Evolutionary conservation across 2,888 invertebrate species (phyloP).

Genomic region (Drosophila lacicola): DNA sequence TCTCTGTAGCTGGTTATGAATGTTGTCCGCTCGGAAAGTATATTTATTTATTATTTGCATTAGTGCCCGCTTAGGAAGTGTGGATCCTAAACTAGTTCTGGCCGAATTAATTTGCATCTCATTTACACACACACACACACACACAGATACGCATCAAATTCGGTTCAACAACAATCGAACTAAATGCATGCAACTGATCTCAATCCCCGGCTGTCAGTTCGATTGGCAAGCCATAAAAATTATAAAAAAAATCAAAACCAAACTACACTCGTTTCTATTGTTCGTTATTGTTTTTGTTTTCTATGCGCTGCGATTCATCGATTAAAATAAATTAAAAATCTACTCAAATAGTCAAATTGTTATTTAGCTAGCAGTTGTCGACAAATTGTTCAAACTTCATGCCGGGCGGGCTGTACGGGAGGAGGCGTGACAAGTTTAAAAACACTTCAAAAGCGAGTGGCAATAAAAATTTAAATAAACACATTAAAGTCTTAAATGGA

Average conservation of each 20-base stretch:
- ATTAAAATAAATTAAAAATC: conserved; percentile 2
- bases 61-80: conserved; percentile 55
- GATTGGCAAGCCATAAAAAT: conserved; percentile 5
- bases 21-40: conserved; percentile 27
- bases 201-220: conserved; percentile 5
- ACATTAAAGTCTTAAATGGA: conserved; percentile 39
- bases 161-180: conserved; percentile 20
- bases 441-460: conserved; percentile 27
- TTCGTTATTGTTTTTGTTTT: conserved; percentile 10
- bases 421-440: conserved; percentile 31
- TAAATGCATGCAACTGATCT: conserved; percentile 21
- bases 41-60: conserved; percentile 68
- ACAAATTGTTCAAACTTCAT: conserved; percentile 15
- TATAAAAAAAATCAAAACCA: conserved; percentile 1
- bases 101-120: conserved; percentile 38
- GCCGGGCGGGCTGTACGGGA: conserved; percentile 8
- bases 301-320: neutral
- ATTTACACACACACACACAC: conserved; percentile 14
- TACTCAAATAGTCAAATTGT: conserved; percentile 24
- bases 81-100: conserved; percentile 64
- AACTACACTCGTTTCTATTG: conserved; percentile 11
- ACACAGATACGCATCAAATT: conserved; percentile 6
- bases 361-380: conserved; percentile 6
- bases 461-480: conserved; percentile 56
- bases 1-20: conserved; percentile 37